A percentile compares a stretch with the other conserved stretches of the same genome.
Evolutionary conservation across 2,113 vertebrate genomes (phyloP).

Genomic region (Cardinalis cardinalis): DNA sequence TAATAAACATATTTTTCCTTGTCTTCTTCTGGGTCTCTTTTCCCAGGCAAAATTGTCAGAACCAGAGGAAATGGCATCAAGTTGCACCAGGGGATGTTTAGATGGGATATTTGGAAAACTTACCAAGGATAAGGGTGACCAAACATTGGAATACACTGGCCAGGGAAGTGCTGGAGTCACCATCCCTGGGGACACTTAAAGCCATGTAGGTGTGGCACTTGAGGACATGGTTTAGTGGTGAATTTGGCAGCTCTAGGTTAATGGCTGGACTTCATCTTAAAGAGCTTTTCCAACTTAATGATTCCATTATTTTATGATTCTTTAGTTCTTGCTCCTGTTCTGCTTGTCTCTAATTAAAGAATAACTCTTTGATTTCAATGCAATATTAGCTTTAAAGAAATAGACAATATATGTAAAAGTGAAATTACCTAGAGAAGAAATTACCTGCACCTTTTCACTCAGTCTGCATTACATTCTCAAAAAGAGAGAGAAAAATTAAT

Average conservation of each 20-base stretch:
- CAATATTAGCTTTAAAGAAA: neutral
- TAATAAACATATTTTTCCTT: neutral
- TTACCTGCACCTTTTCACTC: neutral
- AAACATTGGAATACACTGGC: neutral
- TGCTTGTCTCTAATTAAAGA: neutral
- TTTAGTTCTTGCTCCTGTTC: neutral
- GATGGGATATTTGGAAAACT: neutral
- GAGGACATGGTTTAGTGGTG: too few species aligned
- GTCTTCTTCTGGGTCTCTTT: neutral
- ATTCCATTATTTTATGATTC: neutral
- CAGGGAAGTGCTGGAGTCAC: neutral
- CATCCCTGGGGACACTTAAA: neutral
- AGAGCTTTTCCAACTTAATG: neutral
- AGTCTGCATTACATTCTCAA: neutral
- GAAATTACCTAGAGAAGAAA: neutral
- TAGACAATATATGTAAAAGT: neutral
- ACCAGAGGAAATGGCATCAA: neutral
- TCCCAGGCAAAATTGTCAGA: neutral
- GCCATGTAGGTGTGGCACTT: neutral
- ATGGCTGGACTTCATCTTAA: neutral
- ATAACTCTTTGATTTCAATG: neutral
- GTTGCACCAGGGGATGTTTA: neutral
- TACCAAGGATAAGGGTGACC: neutral
- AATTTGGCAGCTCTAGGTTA: neutral
- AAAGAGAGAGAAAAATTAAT: neutral